Conservation (phyloP, 2,113 vertebrate genomes). For the Geothlypis trichas region DNA sequence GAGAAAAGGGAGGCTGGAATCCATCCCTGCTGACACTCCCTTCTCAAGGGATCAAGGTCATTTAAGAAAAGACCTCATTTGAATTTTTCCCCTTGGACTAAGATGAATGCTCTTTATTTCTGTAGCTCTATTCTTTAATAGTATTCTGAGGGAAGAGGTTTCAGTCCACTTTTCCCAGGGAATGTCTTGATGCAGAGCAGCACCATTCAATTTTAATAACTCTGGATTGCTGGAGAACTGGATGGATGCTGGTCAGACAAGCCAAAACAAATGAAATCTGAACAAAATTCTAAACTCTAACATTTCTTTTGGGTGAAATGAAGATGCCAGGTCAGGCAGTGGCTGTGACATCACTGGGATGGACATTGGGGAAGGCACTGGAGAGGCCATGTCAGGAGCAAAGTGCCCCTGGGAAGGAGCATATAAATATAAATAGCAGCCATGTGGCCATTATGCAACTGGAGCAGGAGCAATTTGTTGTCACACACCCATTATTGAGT, state of each 20-base stretch:
- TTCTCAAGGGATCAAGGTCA: not conserved
- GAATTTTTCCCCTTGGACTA: not conserved
- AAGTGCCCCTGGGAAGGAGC: not conserved
- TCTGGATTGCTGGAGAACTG: rapidly evolving
- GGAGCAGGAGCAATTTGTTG: not conserved
- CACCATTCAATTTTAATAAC: not conserved
- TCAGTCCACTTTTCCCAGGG: not conserved
- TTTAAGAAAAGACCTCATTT: not conserved
- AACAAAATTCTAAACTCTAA: not conserved
- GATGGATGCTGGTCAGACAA: not conserved
- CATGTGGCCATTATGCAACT: not conserved
- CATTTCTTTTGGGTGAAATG: not conserved
- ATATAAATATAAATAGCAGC: not conserved
- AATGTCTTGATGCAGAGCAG: not conserved
- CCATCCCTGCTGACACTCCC: not conserved
- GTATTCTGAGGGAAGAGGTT: not conserved
- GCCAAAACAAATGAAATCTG: not conserved
- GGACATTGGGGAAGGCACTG: not conserved
- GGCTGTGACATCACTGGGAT: not conserved
- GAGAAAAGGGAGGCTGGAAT: not conserved
- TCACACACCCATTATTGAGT: not conserved
- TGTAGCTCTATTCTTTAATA: not conserved
- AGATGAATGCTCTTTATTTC: not conserved
- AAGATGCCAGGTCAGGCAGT: not conserved
- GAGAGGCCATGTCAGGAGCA: not conserved